Conservation (phyloP, 2,797 vertebrate genomes). For the Chaenodraco wilsoni region DNA sequence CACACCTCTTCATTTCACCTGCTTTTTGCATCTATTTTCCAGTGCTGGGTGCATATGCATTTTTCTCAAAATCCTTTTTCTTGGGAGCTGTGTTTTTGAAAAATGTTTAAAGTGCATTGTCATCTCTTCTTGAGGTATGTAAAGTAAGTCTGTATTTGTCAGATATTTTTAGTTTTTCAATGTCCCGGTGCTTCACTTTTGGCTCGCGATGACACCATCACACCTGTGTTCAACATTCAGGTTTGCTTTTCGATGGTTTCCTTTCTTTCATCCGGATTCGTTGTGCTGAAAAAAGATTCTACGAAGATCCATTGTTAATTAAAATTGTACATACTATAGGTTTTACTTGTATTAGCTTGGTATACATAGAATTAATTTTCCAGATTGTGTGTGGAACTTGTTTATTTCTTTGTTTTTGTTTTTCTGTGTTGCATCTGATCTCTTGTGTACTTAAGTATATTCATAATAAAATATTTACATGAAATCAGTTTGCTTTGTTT, state of each 20-base stretch:
- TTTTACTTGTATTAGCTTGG: slow-evolving; percentile 62
- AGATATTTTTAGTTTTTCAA: slow-evolving; percentile 48
- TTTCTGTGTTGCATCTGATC: slow-evolving; percentile 56
- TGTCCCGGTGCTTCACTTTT: slow-evolving; percentile 33
- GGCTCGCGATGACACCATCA: slow-evolving; percentile 35
- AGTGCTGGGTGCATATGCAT: slow-evolving; percentile 33
- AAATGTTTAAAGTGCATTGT: slow-evolving; percentile 36
- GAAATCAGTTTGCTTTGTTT: slow-evolving; percentile 30
- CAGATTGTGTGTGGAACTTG: slow-evolving; percentile 45
- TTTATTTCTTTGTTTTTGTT: slow-evolving; percentile 13
- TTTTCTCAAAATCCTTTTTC: slow-evolving; percentile 46
- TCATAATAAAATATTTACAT: slow-evolving; percentile 82
- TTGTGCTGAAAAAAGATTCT: slow-evolving; percentile 50
- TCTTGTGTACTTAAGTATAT: slow-evolving; percentile 73
- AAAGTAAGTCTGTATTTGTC: slow-evolving; percentile 48
- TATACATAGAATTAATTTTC: slow-evolving; percentile 55
- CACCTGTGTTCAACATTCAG: slow-evolving; percentile 28
- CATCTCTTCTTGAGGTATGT: slow-evolving; percentile 60
- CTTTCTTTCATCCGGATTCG: slow-evolving; percentile 40
- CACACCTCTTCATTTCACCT: slow-evolving; percentile 45
- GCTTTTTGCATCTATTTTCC: slow-evolving; percentile 55
- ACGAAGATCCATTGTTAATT: slow-evolving; percentile 63
- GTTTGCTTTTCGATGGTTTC: slow-evolving; percentile 40
- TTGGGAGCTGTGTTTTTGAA: slow-evolving; percentile 43
- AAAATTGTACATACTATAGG: slow-evolving; percentile 75